Conservation (phyloP, 1,140 invertebrate species). For the Halesus radiatus region DNA sequence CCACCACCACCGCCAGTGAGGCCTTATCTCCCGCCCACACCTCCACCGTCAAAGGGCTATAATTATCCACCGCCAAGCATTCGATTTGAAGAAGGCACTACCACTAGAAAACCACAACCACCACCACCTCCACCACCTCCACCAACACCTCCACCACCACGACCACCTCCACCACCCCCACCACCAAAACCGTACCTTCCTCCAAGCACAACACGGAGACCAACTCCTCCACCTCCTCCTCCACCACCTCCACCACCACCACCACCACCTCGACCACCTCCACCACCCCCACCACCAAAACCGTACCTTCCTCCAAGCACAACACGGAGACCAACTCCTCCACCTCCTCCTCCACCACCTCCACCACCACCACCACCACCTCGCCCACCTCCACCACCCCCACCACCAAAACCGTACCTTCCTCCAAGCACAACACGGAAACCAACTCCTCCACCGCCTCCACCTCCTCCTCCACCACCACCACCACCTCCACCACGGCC, state of each 20-base stretch:
- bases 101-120: conserved; percentile 24
- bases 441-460: conserved; percentile 51
- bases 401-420: conserved; percentile 41
- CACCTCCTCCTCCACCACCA: conserved; percentile 53
- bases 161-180: background rate
- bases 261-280: too few relatives aligned
- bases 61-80: conserved; percentile 39
- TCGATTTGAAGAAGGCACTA: too few relatives aligned
- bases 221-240: too few relatives aligned
- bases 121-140: conserved; percentile 45
- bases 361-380: too few relatives aligned
- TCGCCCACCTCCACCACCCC: too few relatives aligned
- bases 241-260: too few relatives aligned
- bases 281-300: too few relatives aligned
- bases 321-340: too few relatives aligned
- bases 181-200: background rate
- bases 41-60: too few relatives aligned
- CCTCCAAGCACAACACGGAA: conserved; percentile 46
- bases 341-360: too few relatives aligned
- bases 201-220: too few relatives aligned
- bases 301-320: too few relatives aligned
- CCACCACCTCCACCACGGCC: conserved; percentile 57
- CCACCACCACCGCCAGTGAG: conserved; percentile 34
- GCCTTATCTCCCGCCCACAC: conserved; percentile 43
- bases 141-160: conserved; percentile 3